These are phyloP conservation scores for Oryzias curvinotus DNA, from an alignment of 2,113 vertebrate species.

Conservation along the genomic window DNA sequence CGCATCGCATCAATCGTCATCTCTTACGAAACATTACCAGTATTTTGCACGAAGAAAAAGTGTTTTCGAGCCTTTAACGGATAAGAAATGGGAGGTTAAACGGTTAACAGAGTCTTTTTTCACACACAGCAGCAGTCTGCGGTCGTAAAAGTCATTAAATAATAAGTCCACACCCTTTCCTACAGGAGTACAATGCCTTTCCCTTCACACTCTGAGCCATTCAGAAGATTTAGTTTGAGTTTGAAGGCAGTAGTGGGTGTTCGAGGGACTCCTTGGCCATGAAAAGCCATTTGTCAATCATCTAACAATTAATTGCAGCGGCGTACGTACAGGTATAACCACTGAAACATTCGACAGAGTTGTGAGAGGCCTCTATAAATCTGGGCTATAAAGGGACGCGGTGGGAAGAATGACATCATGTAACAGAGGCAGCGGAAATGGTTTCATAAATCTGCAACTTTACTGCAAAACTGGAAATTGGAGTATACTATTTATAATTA, in stretches of 20 bases:
- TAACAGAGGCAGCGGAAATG: conserved; percentile 25
- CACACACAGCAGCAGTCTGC: neutral
- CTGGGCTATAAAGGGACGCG: conserved; percentile 28
- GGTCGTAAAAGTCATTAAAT: conserved; percentile 9
- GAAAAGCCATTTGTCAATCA: conserved; percentile 45
- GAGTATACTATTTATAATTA: neutral
- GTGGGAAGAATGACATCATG: conserved; percentile 33
- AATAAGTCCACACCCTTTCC: conserved; percentile 12
- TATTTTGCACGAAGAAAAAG: too few species aligned
- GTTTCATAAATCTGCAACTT: conserved; percentile 30
- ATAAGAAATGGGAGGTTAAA: too few species aligned
- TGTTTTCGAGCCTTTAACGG: too few species aligned
- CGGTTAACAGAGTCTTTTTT: neutral
- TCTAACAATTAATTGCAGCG: conserved; percentile 11
- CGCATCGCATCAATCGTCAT: too few species aligned
- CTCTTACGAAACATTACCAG: too few species aligned
- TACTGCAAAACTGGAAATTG: neutral
- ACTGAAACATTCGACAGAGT: neutral
- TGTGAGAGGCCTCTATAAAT: conserved; percentile 22
- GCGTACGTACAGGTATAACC: neutral
- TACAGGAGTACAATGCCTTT: conserved; percentile 27
- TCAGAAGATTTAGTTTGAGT: conserved; percentile 35
- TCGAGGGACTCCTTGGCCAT: conserved; percentile 13
- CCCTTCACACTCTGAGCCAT: conserved; percentile 9
- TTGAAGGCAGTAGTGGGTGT: conserved; percentile 26